Evolutionary conservation across 2,113 vertebrate species (phyloP).

Genomic region (Paraplagusia blochii): DNA sequence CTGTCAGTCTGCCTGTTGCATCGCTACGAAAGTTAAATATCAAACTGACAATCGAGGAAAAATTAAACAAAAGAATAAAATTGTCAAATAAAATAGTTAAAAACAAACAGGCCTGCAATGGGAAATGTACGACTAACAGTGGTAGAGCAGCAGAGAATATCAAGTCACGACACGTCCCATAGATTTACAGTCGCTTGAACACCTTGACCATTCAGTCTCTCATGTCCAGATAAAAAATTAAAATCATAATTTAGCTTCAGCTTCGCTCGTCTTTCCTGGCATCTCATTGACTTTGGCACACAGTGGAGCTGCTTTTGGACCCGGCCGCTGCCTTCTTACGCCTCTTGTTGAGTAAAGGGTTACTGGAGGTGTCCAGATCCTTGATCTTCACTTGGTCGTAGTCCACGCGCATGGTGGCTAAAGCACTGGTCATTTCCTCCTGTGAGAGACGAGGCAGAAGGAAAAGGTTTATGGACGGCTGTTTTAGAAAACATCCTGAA

Average conservation of each 20-base stretch:
- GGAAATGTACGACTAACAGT: too few relatives aligned
- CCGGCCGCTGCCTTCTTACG: constrained; percentile 86
- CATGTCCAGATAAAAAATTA: constrained; percentile 3
- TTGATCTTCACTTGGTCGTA: constrained; percentile 99
- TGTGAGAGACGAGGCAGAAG: constrained; percentile 54
- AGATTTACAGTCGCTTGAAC: constrained; percentile 18
- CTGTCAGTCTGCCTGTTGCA: constrained; percentile 22
- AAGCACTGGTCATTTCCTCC: constrained; percentile 98
- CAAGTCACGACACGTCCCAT: background rate
- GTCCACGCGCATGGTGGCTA: constrained; percentile 98
- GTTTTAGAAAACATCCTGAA: too few relatives aligned
- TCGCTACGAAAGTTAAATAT: constrained; percentile 11
- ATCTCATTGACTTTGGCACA: constrained; percentile 67
- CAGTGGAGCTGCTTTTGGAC: constrained; percentile 50
- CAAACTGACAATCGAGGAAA: background rate
- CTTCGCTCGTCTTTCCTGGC: background rate
- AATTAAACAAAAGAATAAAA: constrained; percentile 22
- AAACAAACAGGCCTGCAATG: constrained; percentile 20
- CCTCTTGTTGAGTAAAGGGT: constrained; percentile 95
- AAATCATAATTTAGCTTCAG: background rate
- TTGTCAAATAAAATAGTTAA: constrained; percentile 24
- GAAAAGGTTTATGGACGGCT: background rate
- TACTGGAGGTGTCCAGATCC: constrained; percentile 94
- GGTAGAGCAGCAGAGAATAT: constrained; percentile 2
- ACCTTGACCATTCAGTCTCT: constrained; percentile 6